phyloP scores from a whole-genome alignment of 2,888 invertebrate species.

The Apoda limacodes region DNA sequence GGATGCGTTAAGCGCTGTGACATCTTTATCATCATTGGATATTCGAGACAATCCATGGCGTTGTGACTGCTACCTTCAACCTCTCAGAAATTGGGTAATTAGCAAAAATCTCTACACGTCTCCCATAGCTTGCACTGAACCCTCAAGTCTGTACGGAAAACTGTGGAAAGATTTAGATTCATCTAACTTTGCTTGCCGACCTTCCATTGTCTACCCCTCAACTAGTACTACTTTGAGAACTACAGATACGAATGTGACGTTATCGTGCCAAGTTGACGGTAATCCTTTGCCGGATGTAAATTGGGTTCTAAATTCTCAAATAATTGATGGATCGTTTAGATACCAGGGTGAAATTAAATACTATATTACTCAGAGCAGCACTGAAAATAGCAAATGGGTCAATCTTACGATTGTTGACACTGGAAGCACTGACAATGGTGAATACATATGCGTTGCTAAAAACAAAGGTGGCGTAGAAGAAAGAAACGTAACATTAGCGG shows the following conservation, averaged over 20 bases:
- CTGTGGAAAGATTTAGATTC: constrained; percentile 79
- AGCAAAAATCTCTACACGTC: constrained; percentile 79
- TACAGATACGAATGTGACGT: constrained; percentile 74
- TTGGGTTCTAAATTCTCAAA: constrained; percentile 77
- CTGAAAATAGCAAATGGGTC: constrained; percentile 68
- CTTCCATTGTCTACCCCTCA: constrained; percentile 77
- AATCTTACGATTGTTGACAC: constrained; percentile 78
- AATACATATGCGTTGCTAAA: constrained; percentile 83
- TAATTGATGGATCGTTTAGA: constrained; percentile 65
- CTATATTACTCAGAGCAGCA: constrained; percentile 36
- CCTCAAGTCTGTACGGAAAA: constrained; percentile 74
- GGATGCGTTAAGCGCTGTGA: constrained; percentile 74
- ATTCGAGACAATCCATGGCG: constrained; percentile 88
- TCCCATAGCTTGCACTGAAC: constrained; percentile 80
- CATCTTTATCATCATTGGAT: constrained; percentile 78
- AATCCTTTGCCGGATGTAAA: constrained; percentile 81
- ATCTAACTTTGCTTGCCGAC: constrained; percentile 85
- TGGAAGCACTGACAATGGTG: constrained; percentile 74
- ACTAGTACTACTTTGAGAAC: constrained; percentile 71
- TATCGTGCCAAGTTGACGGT: constrained; percentile 81
- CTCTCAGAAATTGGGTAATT: constrained; percentile 82
- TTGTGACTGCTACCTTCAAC: constrained; percentile 86
- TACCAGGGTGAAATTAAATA: constrained; percentile 64
- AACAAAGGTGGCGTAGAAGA: constrained; percentile 86
- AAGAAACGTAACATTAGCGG: constrained; percentile 76